These are phyloP conservation scores for Melanotaenia maccullochi DNA, from an alignment of 2,797 vertebrate species.

Conservation along the genomic window DNA sequence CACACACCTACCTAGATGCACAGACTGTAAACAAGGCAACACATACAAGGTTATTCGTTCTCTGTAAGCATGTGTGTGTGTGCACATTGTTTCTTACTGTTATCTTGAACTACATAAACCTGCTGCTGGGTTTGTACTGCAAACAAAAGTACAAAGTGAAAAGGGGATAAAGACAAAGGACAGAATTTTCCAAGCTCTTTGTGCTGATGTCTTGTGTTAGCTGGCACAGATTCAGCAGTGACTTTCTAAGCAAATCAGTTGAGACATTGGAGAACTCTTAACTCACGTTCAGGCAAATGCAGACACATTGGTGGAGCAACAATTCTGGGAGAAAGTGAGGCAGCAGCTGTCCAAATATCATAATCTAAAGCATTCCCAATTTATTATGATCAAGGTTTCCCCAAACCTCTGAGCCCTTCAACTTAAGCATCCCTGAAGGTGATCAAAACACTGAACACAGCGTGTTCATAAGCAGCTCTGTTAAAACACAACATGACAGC, in stretches of 20 bases:
- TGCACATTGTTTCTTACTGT: slow-evolving; percentile 16
- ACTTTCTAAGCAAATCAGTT: slow-evolving; percentile 75
- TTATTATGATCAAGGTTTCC: too few relatives aligned
- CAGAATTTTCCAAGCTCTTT: slow-evolving; percentile 24
- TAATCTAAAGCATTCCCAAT: too few relatives aligned
- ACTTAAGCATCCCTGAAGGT: too few relatives aligned
- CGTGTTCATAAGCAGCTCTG: too few relatives aligned
- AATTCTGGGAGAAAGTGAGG: too few relatives aligned
- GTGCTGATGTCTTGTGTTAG: slow-evolving; percentile 43
- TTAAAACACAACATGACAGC: too few relatives aligned
- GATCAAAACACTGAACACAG: too few relatives aligned
- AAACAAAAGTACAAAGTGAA: slow-evolving; percentile 39
- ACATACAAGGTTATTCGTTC: slow-evolving; percentile 2
- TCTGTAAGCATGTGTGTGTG: background rate
- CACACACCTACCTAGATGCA: slow-evolving; percentile 31
- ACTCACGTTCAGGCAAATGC: slow-evolving; percentile 46
- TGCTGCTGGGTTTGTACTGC: slow-evolving; percentile 23
- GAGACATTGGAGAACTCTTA: slow-evolving; percentile 67
- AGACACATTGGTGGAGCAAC: background rate
- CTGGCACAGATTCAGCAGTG: slow-evolving; percentile 24
- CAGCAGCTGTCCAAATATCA: too few relatives aligned
- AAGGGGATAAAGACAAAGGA: slow-evolving; percentile 43
- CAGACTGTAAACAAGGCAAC: slow-evolving; percentile 42
- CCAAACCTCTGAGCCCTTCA: too few relatives aligned
- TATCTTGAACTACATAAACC: slow-evolving; percentile 43